Conservation (phyloP, 2,113 vertebrate species). For the Anoura caudifer region DNA sequence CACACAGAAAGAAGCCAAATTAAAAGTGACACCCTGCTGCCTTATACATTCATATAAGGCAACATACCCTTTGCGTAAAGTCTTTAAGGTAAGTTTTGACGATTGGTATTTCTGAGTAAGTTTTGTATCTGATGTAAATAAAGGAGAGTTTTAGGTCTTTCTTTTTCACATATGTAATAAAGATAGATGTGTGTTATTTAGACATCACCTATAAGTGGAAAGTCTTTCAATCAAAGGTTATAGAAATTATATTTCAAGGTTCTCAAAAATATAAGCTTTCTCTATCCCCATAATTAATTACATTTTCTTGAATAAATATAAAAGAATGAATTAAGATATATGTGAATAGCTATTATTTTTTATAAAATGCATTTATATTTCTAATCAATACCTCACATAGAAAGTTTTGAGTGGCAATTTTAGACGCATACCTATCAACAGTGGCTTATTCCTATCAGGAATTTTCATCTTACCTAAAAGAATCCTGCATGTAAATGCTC, state of each 20-base stretch:
- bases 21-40: background rate
- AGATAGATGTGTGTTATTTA: background rate
- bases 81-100: background rate
- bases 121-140: constrained; percentile 34
- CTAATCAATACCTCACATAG: background rate
- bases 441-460: background rate
- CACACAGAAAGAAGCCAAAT: background rate
- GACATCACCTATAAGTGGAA: background rate
- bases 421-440: background rate
- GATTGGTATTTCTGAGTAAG: background rate
- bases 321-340: background rate
- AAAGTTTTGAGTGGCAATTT: background rate
- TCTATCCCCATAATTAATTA: background rate
- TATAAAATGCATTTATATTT: background rate
- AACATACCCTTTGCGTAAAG: background rate
- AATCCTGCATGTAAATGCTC: background rate
- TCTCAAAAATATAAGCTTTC: constrained; percentile 10
- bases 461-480: background rate
- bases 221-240: background rate
- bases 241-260: background rate
- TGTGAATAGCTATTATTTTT: background rate
- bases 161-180: background rate
- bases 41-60: background rate
- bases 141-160: background rate
- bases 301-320: background rate